phyloP scores from a whole-genome alignment of 2,113 vertebrate genomes.

The Crotalus horridus region DNA sequence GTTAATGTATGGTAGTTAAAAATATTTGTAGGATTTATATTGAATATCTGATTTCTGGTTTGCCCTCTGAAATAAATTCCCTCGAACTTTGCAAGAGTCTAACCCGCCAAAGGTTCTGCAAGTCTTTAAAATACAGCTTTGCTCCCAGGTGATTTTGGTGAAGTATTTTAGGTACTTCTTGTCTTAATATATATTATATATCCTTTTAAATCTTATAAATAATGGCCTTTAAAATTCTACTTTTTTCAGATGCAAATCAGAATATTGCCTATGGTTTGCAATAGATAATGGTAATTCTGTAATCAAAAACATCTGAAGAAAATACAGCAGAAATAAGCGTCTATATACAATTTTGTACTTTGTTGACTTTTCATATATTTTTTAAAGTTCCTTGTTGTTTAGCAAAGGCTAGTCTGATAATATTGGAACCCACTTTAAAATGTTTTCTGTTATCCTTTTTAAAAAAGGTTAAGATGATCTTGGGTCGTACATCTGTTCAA shows the following conservation, averaged over 20 bases:
- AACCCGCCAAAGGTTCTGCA: neutral
- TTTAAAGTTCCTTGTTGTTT: neutral
- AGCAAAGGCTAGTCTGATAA: neutral
- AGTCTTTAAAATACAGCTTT: neutral
- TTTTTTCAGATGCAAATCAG: neutral
- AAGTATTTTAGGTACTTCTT: too few relatives aligned
- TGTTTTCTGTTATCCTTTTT: neutral
- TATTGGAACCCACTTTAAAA: neutral
- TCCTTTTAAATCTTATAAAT: neutral
- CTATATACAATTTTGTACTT: neutral
- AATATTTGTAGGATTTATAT: neutral
- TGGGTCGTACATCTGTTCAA: neutral
- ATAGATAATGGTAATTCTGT: neutral
- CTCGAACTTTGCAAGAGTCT: neutral
- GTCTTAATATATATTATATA: too few relatives aligned
- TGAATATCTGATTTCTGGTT: neutral
- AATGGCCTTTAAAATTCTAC: neutral
- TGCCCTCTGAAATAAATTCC: neutral
- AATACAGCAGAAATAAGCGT: neutral
- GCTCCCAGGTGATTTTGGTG: neutral
- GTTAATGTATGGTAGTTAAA: neutral
- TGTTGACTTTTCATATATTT: neutral
- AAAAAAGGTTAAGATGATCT: neutral
- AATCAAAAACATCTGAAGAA: neutral
- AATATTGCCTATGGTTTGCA: neutral